phyloP scores from a whole-genome alignment of 2,113 vertebrate species.

The Entelurus aequoreus region DNA sequence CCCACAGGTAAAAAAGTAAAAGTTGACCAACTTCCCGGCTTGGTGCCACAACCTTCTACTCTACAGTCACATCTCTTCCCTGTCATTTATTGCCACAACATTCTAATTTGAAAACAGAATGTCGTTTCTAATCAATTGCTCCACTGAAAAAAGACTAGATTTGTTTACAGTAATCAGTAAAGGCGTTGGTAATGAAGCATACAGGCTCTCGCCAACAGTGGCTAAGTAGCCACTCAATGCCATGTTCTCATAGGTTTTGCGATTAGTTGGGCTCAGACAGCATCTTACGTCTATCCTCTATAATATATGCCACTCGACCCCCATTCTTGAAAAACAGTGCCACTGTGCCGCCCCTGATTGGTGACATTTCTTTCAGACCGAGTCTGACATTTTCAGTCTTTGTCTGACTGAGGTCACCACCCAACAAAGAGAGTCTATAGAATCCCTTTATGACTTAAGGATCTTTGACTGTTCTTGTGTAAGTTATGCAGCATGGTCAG shows the following conservation, averaged over 20 bases:
- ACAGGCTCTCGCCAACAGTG: slow-evolving; percentile 22
- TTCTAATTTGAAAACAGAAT: slow-evolving; percentile 27
- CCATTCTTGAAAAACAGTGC: too few species aligned
- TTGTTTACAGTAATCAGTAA: slow-evolving; percentile 49
- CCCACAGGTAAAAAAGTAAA: too few species aligned
- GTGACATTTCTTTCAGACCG: background rate
- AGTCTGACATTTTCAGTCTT: slow-evolving; percentile 6
- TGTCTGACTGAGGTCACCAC: slow-evolving; percentile 9
- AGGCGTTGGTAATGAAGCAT: slow-evolving; percentile 15
- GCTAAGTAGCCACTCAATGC: slow-evolving; percentile 7
- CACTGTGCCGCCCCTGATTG: background rate
- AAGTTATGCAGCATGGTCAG: slow-evolving; percentile 12
- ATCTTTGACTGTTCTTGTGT: slow-evolving; percentile 2
- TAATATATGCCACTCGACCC: too few species aligned
- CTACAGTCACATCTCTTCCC: slow-evolving; percentile 51
- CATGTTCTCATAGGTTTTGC: too few species aligned
- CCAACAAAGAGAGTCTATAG: background rate
- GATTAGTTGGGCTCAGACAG: too few species aligned
- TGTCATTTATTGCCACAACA: slow-evolving; percentile 21
- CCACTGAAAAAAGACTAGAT: slow-evolving; percentile 38
- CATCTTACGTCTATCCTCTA: too few species aligned
- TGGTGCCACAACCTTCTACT: slow-evolving; percentile 30
- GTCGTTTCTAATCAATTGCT: slow-evolving; percentile 26
- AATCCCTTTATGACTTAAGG: background rate
- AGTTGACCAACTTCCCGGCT: too few species aligned